Evolutionary conservation across 2,113 vertebrate species (phyloP).

Genomic region (Osmerus mordax): DNA sequence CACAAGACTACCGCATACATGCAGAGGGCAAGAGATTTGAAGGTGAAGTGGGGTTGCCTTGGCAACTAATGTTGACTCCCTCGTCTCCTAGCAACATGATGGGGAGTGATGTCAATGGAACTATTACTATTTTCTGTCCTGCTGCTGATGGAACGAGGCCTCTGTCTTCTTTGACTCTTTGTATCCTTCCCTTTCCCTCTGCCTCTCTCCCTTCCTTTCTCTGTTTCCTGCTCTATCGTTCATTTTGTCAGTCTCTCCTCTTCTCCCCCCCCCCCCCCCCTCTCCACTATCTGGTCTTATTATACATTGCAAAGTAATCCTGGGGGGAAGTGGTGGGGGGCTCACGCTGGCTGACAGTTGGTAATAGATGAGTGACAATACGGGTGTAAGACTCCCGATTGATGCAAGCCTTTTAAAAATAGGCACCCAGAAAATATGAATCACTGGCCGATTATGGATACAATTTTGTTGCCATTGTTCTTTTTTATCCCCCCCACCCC

Average conservation of each 20-base stretch:
- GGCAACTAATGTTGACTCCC: slow-evolving; percentile 80
- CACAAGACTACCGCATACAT: slow-evolving; percentile 25
- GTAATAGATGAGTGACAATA: slow-evolving; percentile 30
- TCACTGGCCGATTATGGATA: slow-evolving; percentile 47
- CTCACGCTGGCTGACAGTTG: slow-evolving; percentile 32
- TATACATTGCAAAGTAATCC: slow-evolving; percentile 4
- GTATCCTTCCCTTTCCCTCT: slow-evolving; percentile 42
- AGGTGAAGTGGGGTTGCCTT: slow-evolving; percentile 80
- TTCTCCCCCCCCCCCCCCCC: too few relatives aligned
- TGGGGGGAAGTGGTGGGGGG: background rate
- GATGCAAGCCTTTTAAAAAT: slow-evolving; percentile 31
- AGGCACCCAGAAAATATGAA: slow-evolving; percentile 36
- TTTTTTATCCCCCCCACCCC: background rate
- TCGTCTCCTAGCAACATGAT: slow-evolving; percentile 75
- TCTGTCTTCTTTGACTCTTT: slow-evolving; percentile 41
- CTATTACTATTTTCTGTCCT: slow-evolving; percentile 60
- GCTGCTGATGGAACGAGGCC: slow-evolving; percentile 61
- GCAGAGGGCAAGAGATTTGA: slow-evolving; percentile 67
- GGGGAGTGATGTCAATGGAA: slow-evolving; percentile 76
- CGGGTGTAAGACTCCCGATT: slow-evolving; percentile 19
- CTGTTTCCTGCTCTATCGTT: too few relatives aligned
- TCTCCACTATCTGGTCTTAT: too few relatives aligned
- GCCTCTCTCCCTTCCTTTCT: background rate
- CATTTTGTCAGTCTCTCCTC: too few relatives aligned
- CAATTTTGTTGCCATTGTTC: slow-evolving; percentile 31